Percentiles rank a stretch among this genome's conserved stretches.
These are phyloP conservation scores for Cyprinodon diabolis DNA, from an alignment of 2,797 vertebrate genomes.

Conservation along the genomic window DNA sequence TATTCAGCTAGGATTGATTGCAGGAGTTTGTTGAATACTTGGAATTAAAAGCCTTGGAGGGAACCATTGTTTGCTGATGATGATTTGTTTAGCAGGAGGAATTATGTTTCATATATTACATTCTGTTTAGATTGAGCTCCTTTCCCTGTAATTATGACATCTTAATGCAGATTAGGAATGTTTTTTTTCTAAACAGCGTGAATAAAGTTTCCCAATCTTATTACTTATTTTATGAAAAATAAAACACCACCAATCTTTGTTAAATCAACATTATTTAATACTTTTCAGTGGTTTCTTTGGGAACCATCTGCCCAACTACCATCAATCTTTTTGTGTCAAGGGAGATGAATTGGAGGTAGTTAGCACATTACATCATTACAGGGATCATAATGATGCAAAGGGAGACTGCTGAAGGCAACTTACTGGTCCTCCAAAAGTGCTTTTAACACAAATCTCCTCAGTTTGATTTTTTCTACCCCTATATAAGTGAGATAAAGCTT, in stretches of 20 bases:
- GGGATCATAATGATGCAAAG: constrained; percentile 63
- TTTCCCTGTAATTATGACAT: constrained; percentile 59
- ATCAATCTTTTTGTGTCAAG: constrained; percentile 59
- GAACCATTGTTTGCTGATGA: constrained; percentile 58
- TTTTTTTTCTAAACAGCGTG: constrained; percentile 42
- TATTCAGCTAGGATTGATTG: constrained; percentile 60
- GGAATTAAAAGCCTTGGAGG: constrained; percentile 50
- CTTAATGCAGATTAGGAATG: constrained; percentile 63
- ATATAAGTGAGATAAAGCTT: no score
- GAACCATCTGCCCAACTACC: constrained; percentile 55
- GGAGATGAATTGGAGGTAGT: constrained; percentile 61
- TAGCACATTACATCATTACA: constrained; percentile 71
- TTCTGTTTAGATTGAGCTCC: constrained; percentile 42
- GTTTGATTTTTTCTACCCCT: not conserved
- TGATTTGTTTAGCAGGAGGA: constrained; percentile 58
- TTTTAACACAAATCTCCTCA: constrained; percentile 35
- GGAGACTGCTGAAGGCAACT: constrained; percentile 58
- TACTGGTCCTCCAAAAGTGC: constrained; percentile 45
- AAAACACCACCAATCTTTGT: constrained; percentile 64
- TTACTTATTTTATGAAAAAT: constrained; percentile 53
- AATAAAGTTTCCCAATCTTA: constrained; percentile 64
- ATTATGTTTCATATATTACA: constrained; percentile 38
- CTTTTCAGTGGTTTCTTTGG: constrained; percentile 53
- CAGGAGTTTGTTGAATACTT: constrained; percentile 57
- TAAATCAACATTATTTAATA: constrained; percentile 63